Evolutionary conservation across 2,888 invertebrate species (phyloP), one percentile per base, ranked within the genome.

Genomic region (Pseudolycoriella hygida): DNA sequence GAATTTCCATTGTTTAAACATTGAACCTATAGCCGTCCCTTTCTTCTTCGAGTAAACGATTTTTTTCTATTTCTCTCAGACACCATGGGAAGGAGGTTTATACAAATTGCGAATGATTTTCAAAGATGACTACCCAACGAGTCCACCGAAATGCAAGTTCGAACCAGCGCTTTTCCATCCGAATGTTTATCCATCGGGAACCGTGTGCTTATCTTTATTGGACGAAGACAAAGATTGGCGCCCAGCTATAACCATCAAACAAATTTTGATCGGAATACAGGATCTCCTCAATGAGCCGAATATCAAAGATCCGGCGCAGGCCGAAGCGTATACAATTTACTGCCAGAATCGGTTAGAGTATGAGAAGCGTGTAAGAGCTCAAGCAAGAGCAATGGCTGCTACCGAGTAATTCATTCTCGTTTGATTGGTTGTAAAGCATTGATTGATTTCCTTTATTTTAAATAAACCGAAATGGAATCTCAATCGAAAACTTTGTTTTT

Each of bases 151-250:
- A 68, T 97, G 97, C 71, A 96, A 96, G 72, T 98, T 97, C 68
- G 97, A 98, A 62, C 97, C 97, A 6, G 96, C 97, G 17, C 72
- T 98, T 8, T 98, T 98, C 64, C 97, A 98, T 62, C 97, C 97
- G 1, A 98, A 98, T 66, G 96, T 98, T 0, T 90, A 90, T 57
- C 86, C 86, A n/a, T 64, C 64, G 12, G 63, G 63, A 20, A 63
- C 63, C 1, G 96, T 97, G 1, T 97, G 96, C 60, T 69, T 97
- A 47, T 96, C 96, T 18, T 67, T 97, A 46, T 68, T 98, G 53
- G 97, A 98, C 59, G 96, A 97, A 62, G 96, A 96, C 60, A 97
- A 97, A 64, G 94, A 96, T 62, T 97, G 96, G 96, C 80, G 96
- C 58, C 96, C 97, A 5, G 94, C 96, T 12, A 96, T 98, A 46